These are phyloP conservation scores for Notothenia rossii DNA, from an alignment of 2,113 vertebrate genomes.

Conservation along the genomic window DNA sequence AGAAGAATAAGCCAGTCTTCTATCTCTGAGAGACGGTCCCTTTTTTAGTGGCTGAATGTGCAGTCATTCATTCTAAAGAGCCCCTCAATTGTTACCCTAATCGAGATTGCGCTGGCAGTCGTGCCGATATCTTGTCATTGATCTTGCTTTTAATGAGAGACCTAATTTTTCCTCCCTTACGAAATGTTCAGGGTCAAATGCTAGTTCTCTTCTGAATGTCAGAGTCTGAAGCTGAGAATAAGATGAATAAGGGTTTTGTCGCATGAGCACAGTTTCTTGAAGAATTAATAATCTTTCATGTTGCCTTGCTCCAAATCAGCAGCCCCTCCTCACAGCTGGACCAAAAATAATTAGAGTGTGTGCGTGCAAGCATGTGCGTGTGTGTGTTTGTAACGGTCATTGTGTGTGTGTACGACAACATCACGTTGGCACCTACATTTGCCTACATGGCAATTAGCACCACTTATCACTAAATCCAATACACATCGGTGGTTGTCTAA, in stretches of 20 bases:
- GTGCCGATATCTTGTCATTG: conserved; percentile 68
- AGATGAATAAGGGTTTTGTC: conserved; percentile 71
- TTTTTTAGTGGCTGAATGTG: conserved; percentile 38
- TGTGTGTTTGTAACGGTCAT: conserved; percentile 19
- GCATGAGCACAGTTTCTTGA: conserved; percentile 56
- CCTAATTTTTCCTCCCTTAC: conserved; percentile 75
- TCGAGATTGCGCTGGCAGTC: conserved; percentile 56
- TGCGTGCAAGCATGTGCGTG: conserved; percentile 6
- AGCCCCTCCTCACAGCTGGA: conserved; percentile 61
- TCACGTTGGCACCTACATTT: conserved; percentile 47
- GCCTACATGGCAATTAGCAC: conserved; percentile 66
- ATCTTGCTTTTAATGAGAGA: conserved; percentile 81
- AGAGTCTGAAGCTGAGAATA: conserved; percentile 54
- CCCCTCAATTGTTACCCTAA: conserved; percentile 68
- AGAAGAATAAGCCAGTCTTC: conserved; percentile 35
- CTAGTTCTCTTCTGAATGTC: conserved; percentile 56
- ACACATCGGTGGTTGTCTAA: conserved; percentile 67
- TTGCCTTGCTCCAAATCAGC: conserved; percentile 62
- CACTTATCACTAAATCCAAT: conserved; percentile 69
- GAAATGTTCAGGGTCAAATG: conserved; percentile 73
- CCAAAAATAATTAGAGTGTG: conserved; percentile 68
- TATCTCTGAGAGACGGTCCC: conserved; percentile 37
- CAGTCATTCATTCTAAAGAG: conserved; percentile 70
- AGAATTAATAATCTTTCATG: conserved; percentile 71
- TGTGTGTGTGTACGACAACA: conserved; percentile 22